Evolutionary conservation across 2,797 vertebrate species (phyloP), one percentile per base, ranked within the genome.

Genomic region (Ctenochaetus hawaiiensis): DNA sequence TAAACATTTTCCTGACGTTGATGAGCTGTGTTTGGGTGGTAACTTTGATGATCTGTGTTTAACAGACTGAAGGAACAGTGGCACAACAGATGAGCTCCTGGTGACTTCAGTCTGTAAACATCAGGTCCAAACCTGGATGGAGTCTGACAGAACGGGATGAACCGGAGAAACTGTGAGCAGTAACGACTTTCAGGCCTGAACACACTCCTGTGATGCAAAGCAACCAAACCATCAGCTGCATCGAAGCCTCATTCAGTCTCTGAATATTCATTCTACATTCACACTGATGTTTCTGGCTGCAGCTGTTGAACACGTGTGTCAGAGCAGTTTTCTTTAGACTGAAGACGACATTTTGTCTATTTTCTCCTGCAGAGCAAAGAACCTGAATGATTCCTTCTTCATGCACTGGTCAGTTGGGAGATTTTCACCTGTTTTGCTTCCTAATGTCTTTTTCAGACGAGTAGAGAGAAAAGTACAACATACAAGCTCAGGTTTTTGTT

Each of bases 111-210:
- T 49, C 13, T 56, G 12, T 48, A 23, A 34, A 34, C 17, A 51
- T 20, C 1, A 11, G 61, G 54, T 39, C 1, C 41, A 17, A 47
- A 66, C 34, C 72, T 69, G 68, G 1, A 64, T 0, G 18, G 65
- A 54, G 52, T 45, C 45, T n/a, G 8, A 67, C 22, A 34, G 75
- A 56, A 6, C 74, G 17, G 49, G 49, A 68, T 52, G 61, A 62
- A 78, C 23, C 26, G 52, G 43, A 70, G 47, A 18, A 37, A 67
- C 37, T 22, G 58, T 69, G 43, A 20, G 73, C 68, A 52, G 65
- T 77, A 79, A 81, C 74, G 84, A 73, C 56, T 76, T 80, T 66
- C 63, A 72, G 69, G 69, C 45, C 70, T 56, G 54, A 73, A 75
- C 73, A 2, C 22, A 30, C 44, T 80, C 73, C 72, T 74, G 72